Conservation (phyloP, 2,113 vertebrate species). For the Atractosteus spatula region DNA sequence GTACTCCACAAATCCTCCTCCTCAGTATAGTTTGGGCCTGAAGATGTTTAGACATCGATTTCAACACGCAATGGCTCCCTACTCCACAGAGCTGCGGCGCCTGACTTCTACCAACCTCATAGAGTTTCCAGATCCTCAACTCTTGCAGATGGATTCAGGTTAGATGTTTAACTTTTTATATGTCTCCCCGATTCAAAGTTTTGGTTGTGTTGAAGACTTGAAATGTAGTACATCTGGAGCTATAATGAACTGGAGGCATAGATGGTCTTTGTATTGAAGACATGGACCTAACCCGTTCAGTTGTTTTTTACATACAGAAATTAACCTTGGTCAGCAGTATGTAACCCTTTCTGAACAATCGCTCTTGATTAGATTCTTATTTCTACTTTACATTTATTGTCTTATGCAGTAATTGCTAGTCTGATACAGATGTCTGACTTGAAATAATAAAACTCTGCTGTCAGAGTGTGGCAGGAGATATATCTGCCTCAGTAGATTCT, state of each 20-base stretch:
- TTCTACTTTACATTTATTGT: too few relatives aligned
- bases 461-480: too few relatives aligned
- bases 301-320: too few relatives aligned
- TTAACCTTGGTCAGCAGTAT: too few relatives aligned
- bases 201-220: too few relatives aligned
- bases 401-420: too few relatives aligned
- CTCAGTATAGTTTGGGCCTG: slow-evolving; percentile 70
- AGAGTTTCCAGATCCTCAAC: slow-evolving; percentile 77
- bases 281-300: too few relatives aligned
- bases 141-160: slow-evolving; percentile 95
- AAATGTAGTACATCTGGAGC: too few relatives aligned
- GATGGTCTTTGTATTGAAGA: too few relatives aligned
- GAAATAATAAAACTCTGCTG: not conserved
- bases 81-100: slow-evolving; percentile 62
- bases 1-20: slow-evolving; percentile 75
- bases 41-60: slow-evolving; percentile 66
- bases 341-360: too few relatives aligned
- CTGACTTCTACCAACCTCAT: slow-evolving; percentile 59
- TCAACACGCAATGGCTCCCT: slow-evolving; percentile 61
- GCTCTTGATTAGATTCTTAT: too few relatives aligned
- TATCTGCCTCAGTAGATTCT: not conserved
- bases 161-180: not conserved
- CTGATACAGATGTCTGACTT: not conserved
- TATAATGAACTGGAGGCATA: too few relatives aligned
- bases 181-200: not conserved